These are phyloP conservation scores for Pantelozetes paolii DNA, from an alignment of 2,888 invertebrate genomes.

Conservation along the genomic window DNA sequence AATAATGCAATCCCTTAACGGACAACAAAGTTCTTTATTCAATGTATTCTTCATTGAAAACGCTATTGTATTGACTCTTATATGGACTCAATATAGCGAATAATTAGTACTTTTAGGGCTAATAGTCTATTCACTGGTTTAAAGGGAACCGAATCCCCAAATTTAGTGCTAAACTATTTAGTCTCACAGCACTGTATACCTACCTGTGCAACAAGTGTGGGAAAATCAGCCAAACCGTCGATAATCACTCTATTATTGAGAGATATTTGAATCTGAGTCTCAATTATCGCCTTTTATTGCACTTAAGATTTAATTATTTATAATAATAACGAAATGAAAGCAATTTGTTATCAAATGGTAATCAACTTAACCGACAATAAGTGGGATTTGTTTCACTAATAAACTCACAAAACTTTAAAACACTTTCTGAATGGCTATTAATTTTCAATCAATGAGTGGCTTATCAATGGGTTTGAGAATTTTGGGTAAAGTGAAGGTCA, in stretches of 20 bases:
- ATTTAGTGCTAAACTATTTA: neutral
- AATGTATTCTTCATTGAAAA: neutral
- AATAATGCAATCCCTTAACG: constrained; percentile 16
- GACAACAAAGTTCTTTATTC: neutral
- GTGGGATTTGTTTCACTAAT: no score
- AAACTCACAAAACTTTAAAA: no score
- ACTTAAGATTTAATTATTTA: constrained; percentile 30
- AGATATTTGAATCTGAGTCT: no score
- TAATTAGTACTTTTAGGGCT: constrained; percentile 34
- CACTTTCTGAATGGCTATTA: no score
- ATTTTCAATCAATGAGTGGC: no score
- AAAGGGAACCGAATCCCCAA: constrained; percentile 32
- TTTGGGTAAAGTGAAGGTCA: no score
- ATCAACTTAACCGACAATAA: no score
- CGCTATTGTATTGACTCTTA: constrained; percentile 11
- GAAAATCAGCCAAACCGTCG: no score
- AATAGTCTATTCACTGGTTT: constrained; percentile 23
- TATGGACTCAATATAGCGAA: constrained; percentile 23
- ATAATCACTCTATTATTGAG: no score
- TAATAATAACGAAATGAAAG: neutral
- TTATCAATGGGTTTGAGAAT: no score
- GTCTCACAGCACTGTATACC: neutral
- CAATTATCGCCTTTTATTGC: neutral
- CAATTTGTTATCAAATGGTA: neutral
- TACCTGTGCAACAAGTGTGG: constrained; percentile 28